Percentiles rank a stretch among this genome's conserved stretches.
Evolutionary conservation across 2,888 invertebrate species (phyloP).

Genomic region (Schizaphis graminum): DNA sequence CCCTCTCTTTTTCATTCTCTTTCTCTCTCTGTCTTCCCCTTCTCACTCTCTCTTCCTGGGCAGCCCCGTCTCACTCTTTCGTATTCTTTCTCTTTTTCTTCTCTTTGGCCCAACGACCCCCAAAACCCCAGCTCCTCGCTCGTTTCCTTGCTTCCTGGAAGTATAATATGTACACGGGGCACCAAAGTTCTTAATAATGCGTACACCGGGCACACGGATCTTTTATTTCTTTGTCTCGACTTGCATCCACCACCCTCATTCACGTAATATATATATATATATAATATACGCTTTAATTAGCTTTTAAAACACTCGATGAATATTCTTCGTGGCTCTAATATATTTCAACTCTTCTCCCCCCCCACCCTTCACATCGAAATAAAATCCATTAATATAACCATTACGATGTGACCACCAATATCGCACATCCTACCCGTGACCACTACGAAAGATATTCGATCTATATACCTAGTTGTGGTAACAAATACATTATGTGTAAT

Average conservation of each 20-base stretch:
- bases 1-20: constrained; percentile 41
- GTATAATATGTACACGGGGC: constrained; percentile 31
- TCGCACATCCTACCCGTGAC: background rate
- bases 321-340: background rate
- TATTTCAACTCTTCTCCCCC: background rate
- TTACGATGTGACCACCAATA: background rate
- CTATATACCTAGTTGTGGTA: background rate
- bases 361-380: background rate
- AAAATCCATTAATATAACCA: background rate
- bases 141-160: constrained; percentile 43
- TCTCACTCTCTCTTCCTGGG: background rate
- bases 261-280: background rate
- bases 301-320: constrained; percentile 58
- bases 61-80: background rate
- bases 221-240: constrained; percentile 64
- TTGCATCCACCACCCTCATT: constrained; percentile 40
- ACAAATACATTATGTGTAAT: background rate
- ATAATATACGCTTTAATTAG: constrained; percentile 49
- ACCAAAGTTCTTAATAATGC: constrained; percentile 63
- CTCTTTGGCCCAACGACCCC: background rate
- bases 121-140: background rate
- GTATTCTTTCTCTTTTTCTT: constrained; percentile 37
- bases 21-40: background rate
- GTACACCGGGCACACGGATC: constrained; percentile 53
- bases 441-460: background rate